A percentile compares a stretch with the other conserved stretches of the same genome.
phyloP scores from a whole-genome alignment of 2,888 invertebrate genomes.

The Ochlodes sylvanus region DNA sequence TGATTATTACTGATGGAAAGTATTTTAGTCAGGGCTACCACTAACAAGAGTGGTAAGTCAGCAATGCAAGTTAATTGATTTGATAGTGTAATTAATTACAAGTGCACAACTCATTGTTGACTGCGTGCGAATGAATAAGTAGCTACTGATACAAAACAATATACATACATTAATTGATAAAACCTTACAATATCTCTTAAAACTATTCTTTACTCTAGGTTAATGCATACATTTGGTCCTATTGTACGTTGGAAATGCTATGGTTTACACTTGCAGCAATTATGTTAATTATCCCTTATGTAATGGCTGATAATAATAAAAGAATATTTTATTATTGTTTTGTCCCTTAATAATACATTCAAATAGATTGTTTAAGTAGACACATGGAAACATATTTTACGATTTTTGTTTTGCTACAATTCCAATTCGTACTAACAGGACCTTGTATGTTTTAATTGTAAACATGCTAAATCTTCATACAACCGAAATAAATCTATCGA shows the following conservation, averaged over 20 bases:
- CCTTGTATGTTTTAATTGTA: slow-evolving; percentile 8
- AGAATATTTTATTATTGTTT: too few relatives aligned
- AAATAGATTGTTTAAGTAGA: too few relatives aligned
- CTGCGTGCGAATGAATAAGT: slow-evolving; percentile 21
- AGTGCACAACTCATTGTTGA: not conserved
- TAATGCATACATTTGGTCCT: slow-evolving; percentile 20
- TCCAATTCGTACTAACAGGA: not conserved
- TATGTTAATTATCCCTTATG: not conserved
- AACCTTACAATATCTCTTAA: slow-evolving; percentile 27
- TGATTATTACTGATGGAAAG: not conserved
- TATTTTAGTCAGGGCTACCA: not conserved
- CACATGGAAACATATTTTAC: too few relatives aligned
- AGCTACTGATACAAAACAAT: slow-evolving; percentile 24
- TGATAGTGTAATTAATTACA: slow-evolving; percentile 10
- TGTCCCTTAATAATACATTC: too few relatives aligned
- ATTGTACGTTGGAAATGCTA: not conserved
- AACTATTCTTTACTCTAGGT: slow-evolving; percentile 14
- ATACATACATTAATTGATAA: slow-evolving; percentile 18
- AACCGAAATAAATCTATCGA: not conserved
- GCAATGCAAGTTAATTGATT: not conserved
- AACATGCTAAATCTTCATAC: slow-evolving; percentile 28
- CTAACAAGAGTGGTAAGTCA: slow-evolving; percentile 1
- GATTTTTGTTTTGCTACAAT: not conserved
- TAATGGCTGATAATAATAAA: too few relatives aligned
- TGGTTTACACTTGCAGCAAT: not conserved